These are phyloP conservation scores for Aleiodes sp. DNA, from an alignment of 1,140 invertebrate species.

Conservation along the genomic window DNA sequence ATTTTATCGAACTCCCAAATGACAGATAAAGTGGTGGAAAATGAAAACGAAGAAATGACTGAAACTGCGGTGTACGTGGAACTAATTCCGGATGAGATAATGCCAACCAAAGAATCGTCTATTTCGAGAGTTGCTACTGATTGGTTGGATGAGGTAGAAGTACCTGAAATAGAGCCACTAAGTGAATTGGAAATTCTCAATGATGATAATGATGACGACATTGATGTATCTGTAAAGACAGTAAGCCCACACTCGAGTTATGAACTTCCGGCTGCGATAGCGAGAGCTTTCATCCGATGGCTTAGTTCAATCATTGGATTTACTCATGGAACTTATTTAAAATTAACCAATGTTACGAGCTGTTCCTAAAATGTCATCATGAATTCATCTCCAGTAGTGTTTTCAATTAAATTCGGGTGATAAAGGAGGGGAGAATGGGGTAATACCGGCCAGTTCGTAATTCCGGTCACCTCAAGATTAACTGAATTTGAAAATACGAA, in stretches of 20 bases:
- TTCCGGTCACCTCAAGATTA: no score
- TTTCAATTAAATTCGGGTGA: no score
- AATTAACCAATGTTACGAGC: slow-evolving; percentile 33
- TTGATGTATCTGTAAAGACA: slow-evolving; percentile 39
- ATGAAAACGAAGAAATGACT: neutral
- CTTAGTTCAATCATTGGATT: slow-evolving; percentile 45
- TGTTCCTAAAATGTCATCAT: neutral
- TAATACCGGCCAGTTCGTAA: no score
- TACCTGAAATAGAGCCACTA: slow-evolving; percentile 40
- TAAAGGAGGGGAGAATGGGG: no score
- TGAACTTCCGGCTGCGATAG: slow-evolving; percentile 40
- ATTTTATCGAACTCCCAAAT: slow-evolving; percentile 16
- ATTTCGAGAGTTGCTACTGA: slow-evolving; percentile 24
- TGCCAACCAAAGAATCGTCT: slow-evolving; percentile 15
- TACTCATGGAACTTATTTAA: slow-evolving; percentile 45
- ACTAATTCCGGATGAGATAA: slow-evolving; percentile 25
- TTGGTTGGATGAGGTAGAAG: slow-evolving; percentile 43
- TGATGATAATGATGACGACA: slow-evolving; percentile 34
- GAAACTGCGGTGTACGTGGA: slow-evolving; percentile 8
- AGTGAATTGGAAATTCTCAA: slow-evolving; percentile 42
- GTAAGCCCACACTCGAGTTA: slow-evolving; percentile 34
- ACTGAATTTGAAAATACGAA: no score
- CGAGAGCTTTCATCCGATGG: slow-evolving; percentile 49
- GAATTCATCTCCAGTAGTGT: no score
- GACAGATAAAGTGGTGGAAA: neutral